Conservation (phyloP, 2,888 invertebrate species). For the Leistus spinibarbis region DNA sequence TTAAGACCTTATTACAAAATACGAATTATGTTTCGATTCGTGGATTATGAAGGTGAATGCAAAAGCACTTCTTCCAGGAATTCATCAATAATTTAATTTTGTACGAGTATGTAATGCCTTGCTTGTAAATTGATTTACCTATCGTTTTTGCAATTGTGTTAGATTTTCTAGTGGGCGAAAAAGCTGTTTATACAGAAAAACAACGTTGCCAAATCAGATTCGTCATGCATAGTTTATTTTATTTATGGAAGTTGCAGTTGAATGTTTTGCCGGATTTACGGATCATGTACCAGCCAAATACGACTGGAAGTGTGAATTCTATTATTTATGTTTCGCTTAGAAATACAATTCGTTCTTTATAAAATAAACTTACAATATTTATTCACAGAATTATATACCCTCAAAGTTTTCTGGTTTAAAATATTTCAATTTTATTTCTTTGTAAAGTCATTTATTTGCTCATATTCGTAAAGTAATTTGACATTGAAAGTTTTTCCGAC, state of each 20-base stretch:
- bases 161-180: not conserved
- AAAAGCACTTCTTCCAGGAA: too few relatives aligned
- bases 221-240: conserved; percentile 36
- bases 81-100: too few relatives aligned
- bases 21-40: too few relatives aligned
- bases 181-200: not conserved
- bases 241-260: conserved; percentile 25
- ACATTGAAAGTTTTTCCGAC: too few relatives aligned
- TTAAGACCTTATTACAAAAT: too few relatives aligned
- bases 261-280: conserved; percentile 30
- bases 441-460: too few relatives aligned
- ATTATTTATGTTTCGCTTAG: not conserved
- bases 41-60: too few relatives aligned
- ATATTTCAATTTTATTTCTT: not conserved
- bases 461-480: too few relatives aligned
- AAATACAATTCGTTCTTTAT: not conserved
- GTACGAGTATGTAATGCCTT: not conserved
- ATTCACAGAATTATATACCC: not conserved
- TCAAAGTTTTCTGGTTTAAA: not conserved
- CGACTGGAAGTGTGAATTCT: not conserved
- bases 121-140: not conserved
- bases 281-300: conserved; percentile 17
- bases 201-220: conserved; percentile 15
- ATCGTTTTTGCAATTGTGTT: not conserved
- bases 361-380: not conserved